A percentile compares a stretch with the other conserved stretches of the same genome.
Evolutionary conservation across 92 coral and sea anemone species (phyloP).

Genomic region (Porites rus): DNA sequence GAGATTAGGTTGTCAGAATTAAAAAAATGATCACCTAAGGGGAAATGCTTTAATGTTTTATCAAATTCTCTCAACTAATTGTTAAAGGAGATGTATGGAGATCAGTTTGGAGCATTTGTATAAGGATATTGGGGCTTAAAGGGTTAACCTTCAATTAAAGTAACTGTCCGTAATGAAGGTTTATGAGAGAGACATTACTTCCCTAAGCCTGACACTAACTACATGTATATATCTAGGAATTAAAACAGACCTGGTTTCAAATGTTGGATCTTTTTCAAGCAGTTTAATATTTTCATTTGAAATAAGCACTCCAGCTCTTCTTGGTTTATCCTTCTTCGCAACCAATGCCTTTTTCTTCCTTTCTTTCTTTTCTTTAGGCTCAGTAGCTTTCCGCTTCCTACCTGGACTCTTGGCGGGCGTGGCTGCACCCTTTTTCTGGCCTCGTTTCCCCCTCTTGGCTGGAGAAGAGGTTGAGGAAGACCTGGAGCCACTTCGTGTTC

Average conservation of each 20-base stretch:
- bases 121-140: no score
- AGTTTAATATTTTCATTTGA: slow-evolving; percentile 73
- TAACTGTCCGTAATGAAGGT: background rate
- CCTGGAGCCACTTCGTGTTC: slow-evolving; percentile 71
- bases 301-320: slow-evolving; percentile 81
- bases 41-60: no score
- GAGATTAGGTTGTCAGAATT: no score
- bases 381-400: slow-evolving; percentile 54
- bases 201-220: background rate
- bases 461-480: slow-evolving; percentile 66
- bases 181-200: no score
- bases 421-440: slow-evolving; percentile 44
- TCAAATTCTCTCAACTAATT: no score
- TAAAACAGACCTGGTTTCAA: slow-evolving; percentile 80
- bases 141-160: background rate
- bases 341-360: slow-evolving; percentile 50
- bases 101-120: no score
- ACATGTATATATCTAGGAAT: background rate
- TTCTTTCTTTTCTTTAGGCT: slow-evolving; percentile 61
- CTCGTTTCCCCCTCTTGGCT: slow-evolving; percentile 51
- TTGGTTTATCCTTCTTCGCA: slow-evolving; percentile 64
- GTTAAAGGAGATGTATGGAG: no score
- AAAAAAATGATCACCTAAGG: no score
- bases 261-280: slow-evolving; percentile 82
- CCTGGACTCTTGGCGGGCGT: slow-evolving; percentile 67